Base-by-base conservation (phyloP, 1,140 invertebrate genomes). In the Agrypnia vestita region DNA sequence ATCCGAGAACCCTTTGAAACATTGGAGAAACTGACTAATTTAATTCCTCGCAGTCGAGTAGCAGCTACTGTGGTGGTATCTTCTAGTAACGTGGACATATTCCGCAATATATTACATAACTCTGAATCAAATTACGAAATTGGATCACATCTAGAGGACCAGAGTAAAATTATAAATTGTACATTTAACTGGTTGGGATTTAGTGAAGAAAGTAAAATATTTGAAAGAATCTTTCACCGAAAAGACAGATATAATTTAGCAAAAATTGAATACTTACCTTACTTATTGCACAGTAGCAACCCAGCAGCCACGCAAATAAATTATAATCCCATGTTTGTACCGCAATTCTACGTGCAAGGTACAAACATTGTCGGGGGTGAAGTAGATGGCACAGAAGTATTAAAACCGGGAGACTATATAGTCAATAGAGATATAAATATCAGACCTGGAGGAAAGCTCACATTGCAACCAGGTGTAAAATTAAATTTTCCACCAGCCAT, bases 171-270 rank as follows among this genome's bases (percentile, higher is more conserved):
- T n/a, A 95, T 99, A 9, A 96, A 99, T 86, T 98, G 96, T 80
- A 96, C 96, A 4, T 95, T 92, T 84, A 99, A 99, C 85, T 99
- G 97, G 95, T 91, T 99, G 80, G 97, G 97, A 13, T 94, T 91
- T 84, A 90, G 91, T 0, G 92, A 94, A 80, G 96, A 97, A 85
- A 91, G 92, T 61, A 91, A 92, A 84, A 94, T 98, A 76, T 96
- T 95, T 84, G 91, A 93, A 21, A 89, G 95, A 85, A 86, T 98
- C 8, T 98, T 98, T 86, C 95, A 97, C 85, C 91, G 96, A 75
- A 97, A 97, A 86, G 96, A 98, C 88, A 91, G 97, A 78, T 98
- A 97, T 84, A 97, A 97, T 89, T 88, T 98, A 61, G 97, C 97
- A 0, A 95, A 94, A 88, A 95, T 98, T 67, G 89, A 91, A 80